A percentile compares a stretch with the other conserved stretches of the same genome.
Evolutionary conservation across 1,140 invertebrate species (phyloP).

Genomic region (Alviniconcha marisindica): DNA sequence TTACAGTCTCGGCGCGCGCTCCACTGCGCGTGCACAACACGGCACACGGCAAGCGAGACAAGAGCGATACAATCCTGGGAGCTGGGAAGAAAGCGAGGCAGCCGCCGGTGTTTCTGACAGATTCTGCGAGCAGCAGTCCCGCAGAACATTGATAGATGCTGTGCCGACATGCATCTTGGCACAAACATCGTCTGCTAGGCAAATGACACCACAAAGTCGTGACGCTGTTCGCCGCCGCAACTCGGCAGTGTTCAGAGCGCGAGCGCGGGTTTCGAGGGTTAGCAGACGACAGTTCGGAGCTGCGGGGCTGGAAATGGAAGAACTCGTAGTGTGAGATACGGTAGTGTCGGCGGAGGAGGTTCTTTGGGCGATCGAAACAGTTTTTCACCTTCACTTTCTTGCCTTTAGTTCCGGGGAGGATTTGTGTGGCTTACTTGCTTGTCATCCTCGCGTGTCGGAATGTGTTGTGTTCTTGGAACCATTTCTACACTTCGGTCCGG

Average conservation of each 20-base stretch:
- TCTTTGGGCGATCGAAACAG: too few relatives aligned
- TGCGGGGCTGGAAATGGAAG: neutral
- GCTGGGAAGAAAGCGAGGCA: neutral
- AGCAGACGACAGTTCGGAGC: constrained; percentile 21
- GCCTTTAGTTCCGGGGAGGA: too few relatives aligned
- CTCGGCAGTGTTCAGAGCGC: neutral
- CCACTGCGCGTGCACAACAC: neutral
- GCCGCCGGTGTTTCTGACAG: neutral
- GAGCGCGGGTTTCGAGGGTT: neutral
- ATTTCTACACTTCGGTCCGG: too few relatives aligned
- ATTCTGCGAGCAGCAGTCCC: constrained; percentile 8
- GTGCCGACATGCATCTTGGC: constrained; percentile 22
- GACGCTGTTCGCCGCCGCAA: neutral
- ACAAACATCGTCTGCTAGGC: constrained; percentile 22
- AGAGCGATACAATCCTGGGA: constrained; percentile 1
- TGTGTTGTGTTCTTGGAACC: too few relatives aligned
- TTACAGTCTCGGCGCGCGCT: neutral
- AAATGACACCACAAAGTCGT: constrained; percentile 5
- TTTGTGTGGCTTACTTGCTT: too few relatives aligned
- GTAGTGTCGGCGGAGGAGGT: neutral
- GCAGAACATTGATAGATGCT: constrained; percentile 15
- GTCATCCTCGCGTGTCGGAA: too few relatives aligned
- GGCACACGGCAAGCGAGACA: constrained; percentile 6
- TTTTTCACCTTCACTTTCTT: too few relatives aligned
- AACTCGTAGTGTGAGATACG: neutral